Base-by-base conservation (phyloP, 2,888 invertebrate species). In the Tetramorium bicarinatum region DNA sequence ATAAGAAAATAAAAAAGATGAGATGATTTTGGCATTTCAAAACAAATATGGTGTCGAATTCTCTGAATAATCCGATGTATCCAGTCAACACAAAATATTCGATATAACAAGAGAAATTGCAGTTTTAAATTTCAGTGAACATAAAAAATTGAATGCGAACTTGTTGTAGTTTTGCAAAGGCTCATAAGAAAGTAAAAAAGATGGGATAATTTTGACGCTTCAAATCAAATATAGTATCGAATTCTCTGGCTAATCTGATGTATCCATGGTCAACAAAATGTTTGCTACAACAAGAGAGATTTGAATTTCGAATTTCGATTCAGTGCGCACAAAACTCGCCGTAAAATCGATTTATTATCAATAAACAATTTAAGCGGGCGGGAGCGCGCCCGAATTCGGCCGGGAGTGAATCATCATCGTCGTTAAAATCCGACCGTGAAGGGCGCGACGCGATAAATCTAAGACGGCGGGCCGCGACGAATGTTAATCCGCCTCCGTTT, bases 401-500 rank as follows among this genome's bases (percentile, higher is more conserved):
- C 34, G n/a, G 11, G 8, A 79, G 21, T 47, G 75, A 79, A 15
- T 79, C 75, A 59, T 72, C 38, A 41, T 74, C 21, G 56, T 47
- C 44, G 75, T 77, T 72, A 79, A 79, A 81, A 49, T 79, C 25
- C 25, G 49, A 79, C 18, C 62, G 34, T 3, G 61, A 52, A 21
- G 34, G 21, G 11, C 15, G 74, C 38, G 61, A 61, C 41, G 38
- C 54, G 49, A 62, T 79, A 81, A 81, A 81, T 81, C 54, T 41
- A 25, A 61, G n/a, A 64, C 49, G 52, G n/a, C 61, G n/a, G n/a
- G 21, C 44, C 75, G 8, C 54, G 71, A 62, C 49, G 59, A 72
- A 62, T 72, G 85, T 83, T 83, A 85, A 85, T 74, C 54, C 79
- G 66, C 67, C 54, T 44, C 66, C 72, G 79, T 85, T 85, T 79